Percentiles rank a stretch among this genome's conserved stretches.
phyloP scores from a whole-genome alignment of 2,797 vertebrate genomes.

The Sebastes steindachneri region DNA sequence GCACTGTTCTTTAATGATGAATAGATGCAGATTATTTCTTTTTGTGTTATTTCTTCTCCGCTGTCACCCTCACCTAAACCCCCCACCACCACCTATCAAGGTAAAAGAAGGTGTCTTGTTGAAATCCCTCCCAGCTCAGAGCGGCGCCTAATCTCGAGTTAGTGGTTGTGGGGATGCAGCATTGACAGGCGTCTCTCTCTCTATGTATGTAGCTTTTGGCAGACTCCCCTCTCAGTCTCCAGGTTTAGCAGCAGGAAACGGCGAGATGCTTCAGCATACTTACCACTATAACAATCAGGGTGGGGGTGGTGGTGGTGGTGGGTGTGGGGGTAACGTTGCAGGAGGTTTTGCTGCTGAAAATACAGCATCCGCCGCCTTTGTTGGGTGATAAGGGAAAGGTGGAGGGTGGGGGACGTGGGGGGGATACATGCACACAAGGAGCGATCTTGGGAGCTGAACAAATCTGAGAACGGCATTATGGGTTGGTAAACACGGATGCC shows the following conservation, averaged over 20 bases:
- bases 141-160: conserved; percentile 80
- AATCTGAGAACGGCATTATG: conserved; percentile 83
- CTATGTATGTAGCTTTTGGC: conserved; percentile 41
- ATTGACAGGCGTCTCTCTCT: conserved; percentile 77
- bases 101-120: conserved; percentile 64
- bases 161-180: conserved; percentile 71
- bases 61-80: conserved; percentile 48
- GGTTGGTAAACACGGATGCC: conserved; percentile 81
- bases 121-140: conserved; percentile 71
- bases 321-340: conserved; percentile 56
- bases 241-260: conserved; percentile 74
- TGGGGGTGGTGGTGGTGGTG: conserved; percentile 30
- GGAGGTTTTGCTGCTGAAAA: conserved; percentile 68
- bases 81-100: conserved; percentile 48
- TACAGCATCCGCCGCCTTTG: conserved; percentile 74
- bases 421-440: conserved; percentile 72
- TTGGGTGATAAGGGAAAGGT: conserved; percentile 66
- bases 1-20: conserved; percentile 73
- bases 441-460: conserved; percentile 82
- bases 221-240: conserved; percentile 67
- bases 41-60: conserved; percentile 58
- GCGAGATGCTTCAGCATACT: conserved; percentile 66
- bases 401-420: conserved; percentile 28
- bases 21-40: conserved; percentile 82
- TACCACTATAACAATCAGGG: conserved; percentile 81